phyloP scores from a whole-genome alignment of 2,888 invertebrate species.

The Lydus trimaculatus region DNA sequence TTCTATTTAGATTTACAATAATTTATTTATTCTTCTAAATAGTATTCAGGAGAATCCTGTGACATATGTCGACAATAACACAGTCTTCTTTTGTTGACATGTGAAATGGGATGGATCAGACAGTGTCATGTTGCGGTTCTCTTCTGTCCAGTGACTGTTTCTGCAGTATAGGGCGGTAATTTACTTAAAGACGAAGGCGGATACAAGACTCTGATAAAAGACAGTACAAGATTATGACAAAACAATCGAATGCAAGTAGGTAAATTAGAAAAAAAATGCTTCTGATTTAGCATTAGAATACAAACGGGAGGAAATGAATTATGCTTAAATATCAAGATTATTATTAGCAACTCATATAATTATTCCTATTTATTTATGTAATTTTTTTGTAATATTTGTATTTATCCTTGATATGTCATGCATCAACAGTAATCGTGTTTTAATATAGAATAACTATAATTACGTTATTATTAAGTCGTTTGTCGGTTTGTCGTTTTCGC shows the following conservation, averaged over 20 bases:
- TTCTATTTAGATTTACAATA: no score
- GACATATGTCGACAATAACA: not conserved
- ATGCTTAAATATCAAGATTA: not conserved
- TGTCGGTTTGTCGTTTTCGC: constrained; percentile 9
- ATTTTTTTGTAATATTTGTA: not conserved
- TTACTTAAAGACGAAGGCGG: not conserved
- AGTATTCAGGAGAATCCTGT: not conserved
- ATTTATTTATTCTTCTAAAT: not conserved
- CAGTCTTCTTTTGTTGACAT: not conserved
- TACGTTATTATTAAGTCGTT: constrained; percentile 11
- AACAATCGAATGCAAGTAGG: not conserved
- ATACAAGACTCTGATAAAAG: constrained; percentile 6
- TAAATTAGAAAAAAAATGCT: not conserved
- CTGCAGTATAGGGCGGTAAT: constrained; percentile 1
- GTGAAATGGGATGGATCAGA: not conserved
- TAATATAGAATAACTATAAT: constrained; percentile 16
- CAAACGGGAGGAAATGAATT: not conserved
- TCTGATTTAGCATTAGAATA: not conserved
- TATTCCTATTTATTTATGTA: not conserved
- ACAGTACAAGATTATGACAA: not conserved
- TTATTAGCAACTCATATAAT: not conserved
- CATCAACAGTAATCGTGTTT: constrained; percentile 12
- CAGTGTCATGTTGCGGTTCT: not conserved
- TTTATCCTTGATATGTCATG: constrained; percentile 10
- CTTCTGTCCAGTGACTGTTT: not conserved